These are phyloP conservation scores for Leucoraja ocellata DNA, from an alignment of 2,797 vertebrate genomes.

Conservation along the genomic window DNA sequence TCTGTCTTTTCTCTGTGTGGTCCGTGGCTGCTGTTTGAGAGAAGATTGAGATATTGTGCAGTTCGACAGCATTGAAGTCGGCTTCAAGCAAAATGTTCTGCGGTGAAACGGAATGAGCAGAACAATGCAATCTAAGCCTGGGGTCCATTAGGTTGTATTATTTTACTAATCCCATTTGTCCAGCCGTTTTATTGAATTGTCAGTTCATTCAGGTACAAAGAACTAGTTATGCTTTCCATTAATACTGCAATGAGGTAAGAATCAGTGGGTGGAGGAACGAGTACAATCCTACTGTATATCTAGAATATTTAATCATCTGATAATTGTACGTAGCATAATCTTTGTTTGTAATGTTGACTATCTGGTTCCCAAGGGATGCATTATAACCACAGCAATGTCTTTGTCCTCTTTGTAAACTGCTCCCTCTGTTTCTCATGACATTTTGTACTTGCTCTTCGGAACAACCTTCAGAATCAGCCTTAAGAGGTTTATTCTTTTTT, in stretches of 20 bases:
- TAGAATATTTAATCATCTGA: neutral
- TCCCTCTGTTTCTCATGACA: neutral
- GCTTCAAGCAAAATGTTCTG: neutral
- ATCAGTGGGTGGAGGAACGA: neutral
- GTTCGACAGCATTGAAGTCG: no score
- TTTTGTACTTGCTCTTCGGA: neutral
- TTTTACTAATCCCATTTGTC: conserved; percentile 9
- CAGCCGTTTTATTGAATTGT: neutral
- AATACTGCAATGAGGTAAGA: neutral
- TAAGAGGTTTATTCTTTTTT: neutral
- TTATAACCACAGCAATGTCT: neutral
- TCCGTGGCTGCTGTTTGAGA: neutral
- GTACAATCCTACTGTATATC: neutral
- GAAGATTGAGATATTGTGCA: neutral
- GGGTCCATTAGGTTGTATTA: neutral
- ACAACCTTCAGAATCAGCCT: neutral
- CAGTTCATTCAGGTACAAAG: conserved; percentile 11
- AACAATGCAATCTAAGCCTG: neutral
- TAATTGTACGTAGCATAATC: neutral
- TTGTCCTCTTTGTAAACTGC: neutral
- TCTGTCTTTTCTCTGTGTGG: neutral
- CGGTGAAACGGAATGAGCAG: neutral
- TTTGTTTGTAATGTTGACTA: neutral
- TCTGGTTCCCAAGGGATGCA: neutral
- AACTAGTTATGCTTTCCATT: neutral